phyloP scores from a whole-genome alignment of 2,113 vertebrate genomes.

The Phalacrocorax pelagicus region DNA sequence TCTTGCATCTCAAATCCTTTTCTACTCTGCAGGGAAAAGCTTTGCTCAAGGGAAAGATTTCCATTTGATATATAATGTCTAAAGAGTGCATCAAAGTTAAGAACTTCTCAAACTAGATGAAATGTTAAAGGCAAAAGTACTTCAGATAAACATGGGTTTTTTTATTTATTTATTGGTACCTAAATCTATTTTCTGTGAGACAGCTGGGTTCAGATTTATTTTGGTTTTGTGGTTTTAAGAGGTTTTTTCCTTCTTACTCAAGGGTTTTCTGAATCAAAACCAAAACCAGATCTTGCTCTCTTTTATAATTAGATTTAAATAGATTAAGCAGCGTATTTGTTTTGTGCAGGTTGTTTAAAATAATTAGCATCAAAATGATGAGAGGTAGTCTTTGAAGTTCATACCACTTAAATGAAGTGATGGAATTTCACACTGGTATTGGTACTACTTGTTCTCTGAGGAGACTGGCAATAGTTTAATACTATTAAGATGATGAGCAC shows the following conservation, averaged over 20 bases:
- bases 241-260: background rate
- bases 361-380: background rate
- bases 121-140: background rate
- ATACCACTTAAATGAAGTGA: background rate
- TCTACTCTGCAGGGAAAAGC: background rate
- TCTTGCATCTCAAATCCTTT: background rate
- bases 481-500: background rate
- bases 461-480: background rate
- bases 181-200: background rate
- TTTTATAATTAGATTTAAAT: background rate
- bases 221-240: background rate
- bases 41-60: background rate
- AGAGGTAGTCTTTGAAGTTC: background rate
- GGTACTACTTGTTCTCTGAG: background rate
- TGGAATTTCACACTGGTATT: background rate
- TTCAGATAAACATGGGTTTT: background rate
- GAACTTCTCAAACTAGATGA: background rate
- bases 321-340: background rate
- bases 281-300: background rate
- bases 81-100: background rate
- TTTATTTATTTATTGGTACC: too few relatives aligned
- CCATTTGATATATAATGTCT: background rate
- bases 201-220: background rate
- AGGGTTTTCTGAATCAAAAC: background rate
- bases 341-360: background rate